These are phyloP conservation scores for Nematopogon swammerdamellus DNA, from an alignment of 2,888 invertebrate species.

Conservation along the genomic window DNA sequence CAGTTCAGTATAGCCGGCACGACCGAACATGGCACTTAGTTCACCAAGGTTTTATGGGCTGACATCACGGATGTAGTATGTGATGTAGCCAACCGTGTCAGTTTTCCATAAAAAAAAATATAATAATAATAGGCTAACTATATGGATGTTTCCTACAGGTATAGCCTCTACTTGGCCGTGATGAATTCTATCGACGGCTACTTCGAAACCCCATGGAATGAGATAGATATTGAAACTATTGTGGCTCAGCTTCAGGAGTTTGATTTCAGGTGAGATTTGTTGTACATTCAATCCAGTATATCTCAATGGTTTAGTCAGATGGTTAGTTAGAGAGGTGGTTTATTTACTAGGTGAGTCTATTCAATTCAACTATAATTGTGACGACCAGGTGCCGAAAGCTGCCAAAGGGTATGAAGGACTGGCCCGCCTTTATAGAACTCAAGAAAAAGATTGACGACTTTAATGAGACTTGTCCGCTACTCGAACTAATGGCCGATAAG, in stretches of 20 bases:
- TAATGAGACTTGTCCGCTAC: constrained; percentile 79
- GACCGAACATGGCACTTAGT: too few species aligned
- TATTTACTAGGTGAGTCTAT: too few species aligned
- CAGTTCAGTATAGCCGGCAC: too few species aligned
- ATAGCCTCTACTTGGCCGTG: constrained; percentile 70
- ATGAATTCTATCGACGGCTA: constrained; percentile 85
- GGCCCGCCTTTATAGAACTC: constrained; percentile 83
- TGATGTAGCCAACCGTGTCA: too few species aligned
- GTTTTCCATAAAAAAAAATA: too few species aligned
- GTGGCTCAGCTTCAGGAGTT: constrained; percentile 78
- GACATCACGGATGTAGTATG: too few species aligned
- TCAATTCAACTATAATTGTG: too few species aligned
- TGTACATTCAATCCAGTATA: too few species aligned
- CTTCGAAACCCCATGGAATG: constrained; percentile 79
- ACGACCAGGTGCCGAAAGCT: constrained; percentile 73
- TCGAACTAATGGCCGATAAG: constrained; percentile 86
- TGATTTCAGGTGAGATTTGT: constrained; percentile 71
- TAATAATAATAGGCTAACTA: too few species aligned
- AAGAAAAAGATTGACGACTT: constrained; percentile 90
- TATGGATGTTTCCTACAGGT: constrained; percentile 34
- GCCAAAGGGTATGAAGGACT: constrained; percentile 81
- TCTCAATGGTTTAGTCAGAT: too few species aligned
- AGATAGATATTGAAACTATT: constrained; percentile 80
- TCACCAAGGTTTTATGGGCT: too few species aligned
- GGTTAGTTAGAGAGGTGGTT: too few species aligned